phyloP scores from a whole-genome alignment of 37 sponge, comb jelly and placozoan species.

The Aplysina aerophoba region DNA sequence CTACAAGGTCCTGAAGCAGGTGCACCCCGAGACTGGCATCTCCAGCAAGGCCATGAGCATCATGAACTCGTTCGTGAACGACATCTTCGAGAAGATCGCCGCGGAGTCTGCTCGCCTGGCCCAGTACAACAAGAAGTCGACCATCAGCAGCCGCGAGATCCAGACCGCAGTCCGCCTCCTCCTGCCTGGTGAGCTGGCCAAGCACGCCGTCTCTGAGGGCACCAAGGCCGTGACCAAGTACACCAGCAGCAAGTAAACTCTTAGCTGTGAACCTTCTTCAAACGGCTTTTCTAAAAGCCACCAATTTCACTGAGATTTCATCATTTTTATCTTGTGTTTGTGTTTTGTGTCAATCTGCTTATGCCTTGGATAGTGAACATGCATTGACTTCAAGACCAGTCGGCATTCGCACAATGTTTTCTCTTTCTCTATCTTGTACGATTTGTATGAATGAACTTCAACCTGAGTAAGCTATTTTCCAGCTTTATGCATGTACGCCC shows the following conservation, averaged over 20 bases:
- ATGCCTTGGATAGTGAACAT: too few relatives aligned
- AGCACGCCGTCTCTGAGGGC: conserved; percentile 96
- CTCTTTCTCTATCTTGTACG: too few relatives aligned
- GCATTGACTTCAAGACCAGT: too few relatives aligned
- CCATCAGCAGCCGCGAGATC: conserved; percentile 95
- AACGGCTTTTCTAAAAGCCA: conserved; percentile 40
- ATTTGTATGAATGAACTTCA: too few relatives aligned
- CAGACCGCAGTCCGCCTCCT: conserved; percentile 97
- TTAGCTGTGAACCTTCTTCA: conserved; percentile 1
- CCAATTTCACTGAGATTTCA: not conserved
- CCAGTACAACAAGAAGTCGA: conserved; percentile 98
- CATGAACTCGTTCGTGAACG: conserved; percentile 99
- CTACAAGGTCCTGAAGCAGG: conserved; percentile 99
- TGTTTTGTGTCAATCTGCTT: too few relatives aligned
- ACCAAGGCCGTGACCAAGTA: conserved; percentile 99
- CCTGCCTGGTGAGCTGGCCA: conserved; percentile 95
- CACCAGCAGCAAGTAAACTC: conserved; percentile 94
- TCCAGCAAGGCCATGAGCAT: conserved; percentile 97
- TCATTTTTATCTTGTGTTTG: not conserved
- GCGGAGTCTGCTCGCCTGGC: conserved; percentile 91
- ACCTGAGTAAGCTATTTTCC: too few relatives aligned
- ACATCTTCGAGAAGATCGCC: conserved; percentile 96
- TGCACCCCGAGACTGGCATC: conserved; percentile 98
- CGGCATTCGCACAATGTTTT: too few relatives aligned
- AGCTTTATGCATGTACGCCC: too few relatives aligned